Base-by-base conservation (phyloP, 1,140 invertebrate species). In the Tetramorium simillimum region DNA sequence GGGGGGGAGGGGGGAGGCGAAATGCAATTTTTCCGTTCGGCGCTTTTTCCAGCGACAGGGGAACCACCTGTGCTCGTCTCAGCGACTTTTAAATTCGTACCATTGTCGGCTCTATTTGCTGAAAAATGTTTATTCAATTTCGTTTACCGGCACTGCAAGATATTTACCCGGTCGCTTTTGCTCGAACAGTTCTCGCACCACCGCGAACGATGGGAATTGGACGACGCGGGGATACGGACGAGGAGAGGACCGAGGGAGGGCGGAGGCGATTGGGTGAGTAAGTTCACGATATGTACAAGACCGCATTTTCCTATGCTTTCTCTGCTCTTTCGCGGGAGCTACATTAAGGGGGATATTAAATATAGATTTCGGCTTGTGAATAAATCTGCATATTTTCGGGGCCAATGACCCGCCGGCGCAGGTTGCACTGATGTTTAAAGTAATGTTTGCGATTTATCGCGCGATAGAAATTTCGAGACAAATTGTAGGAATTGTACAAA, bases 81-180 rank as follows among this genome's bases (percentile, higher is more conserved):
- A 93, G 93, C 91, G 93, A 95, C 93, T 95, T 94, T 94, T 94
- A 95, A 94, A 94, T 94, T 94, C 92, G 88, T 92, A 92, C 92
- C 88, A 94, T 94, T 94, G 94, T 94, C 92, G 92, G 86, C 87
- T 92, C 91, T 94, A 92, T 94, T 94, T 93, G 92, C 91, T 89
- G 93, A 93, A 94, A 94, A 94, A 95, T 95, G 92, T 95, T 95
- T 95, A 95, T 95, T 94, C 94, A 94, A 94, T 95, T 95, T 89
- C 91, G 91, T 89, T 94, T 93, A 93, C 90, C 92, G 90, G 92
- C 90, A 89, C 91, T 87, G 85, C 86, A 87, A 94, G 91, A 93
- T 94, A 94, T 94, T 94, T 93, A 94, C 91, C 92, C 88, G 90
- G 78, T 90, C 90, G 89, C 91, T 87, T 89, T 92, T 85, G 85